These are phyloP conservation scores for Drosophila repletoides DNA, from an alignment of 1,140 invertebrate genomes.

Conservation along the genomic window DNA sequence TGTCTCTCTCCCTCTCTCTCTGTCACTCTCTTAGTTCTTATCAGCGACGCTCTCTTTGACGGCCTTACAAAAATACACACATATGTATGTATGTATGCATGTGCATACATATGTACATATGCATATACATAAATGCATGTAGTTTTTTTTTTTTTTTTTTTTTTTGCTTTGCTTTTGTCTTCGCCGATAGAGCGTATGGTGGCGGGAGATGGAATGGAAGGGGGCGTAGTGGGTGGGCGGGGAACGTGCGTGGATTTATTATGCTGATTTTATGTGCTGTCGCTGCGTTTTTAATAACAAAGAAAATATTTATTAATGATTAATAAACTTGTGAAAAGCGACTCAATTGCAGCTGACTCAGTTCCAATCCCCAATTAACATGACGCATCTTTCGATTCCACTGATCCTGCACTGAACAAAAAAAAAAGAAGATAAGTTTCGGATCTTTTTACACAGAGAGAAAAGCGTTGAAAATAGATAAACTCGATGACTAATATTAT, in stretches of 20 bases:
- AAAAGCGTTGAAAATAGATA: no score
- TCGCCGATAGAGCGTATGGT: no score
- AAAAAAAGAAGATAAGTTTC: no score
- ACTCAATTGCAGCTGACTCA: slow-evolving; percentile 34
- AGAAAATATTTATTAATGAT: slow-evolving; percentile 59
- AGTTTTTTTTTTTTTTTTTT: slow-evolving; percentile 23
- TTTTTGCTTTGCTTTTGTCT: slow-evolving; percentile 8
- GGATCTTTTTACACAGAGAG: no score
- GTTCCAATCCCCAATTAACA: background rate
- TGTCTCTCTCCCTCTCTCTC: slow-evolving; percentile 25
- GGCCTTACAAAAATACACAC: background rate
- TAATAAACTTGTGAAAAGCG: slow-evolving; percentile 34
- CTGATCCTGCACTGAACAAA: no score
- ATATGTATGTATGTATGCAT: background rate
- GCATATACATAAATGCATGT: no score
- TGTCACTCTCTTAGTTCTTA: no score
- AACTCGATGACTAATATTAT: no score
- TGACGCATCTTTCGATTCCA: slow-evolving; percentile 22
- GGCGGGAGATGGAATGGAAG: no score
- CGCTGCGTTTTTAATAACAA: slow-evolving; percentile 63
- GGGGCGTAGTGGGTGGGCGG: background rate
- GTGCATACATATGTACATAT: background rate
- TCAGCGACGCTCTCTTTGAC: slow-evolving; percentile 27
- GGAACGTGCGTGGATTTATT: slow-evolving; percentile 63
- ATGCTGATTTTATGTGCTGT: slow-evolving; percentile 66